Conservation (phyloP, 2,113 vertebrate genomes). For the Conger conger region DNA sequence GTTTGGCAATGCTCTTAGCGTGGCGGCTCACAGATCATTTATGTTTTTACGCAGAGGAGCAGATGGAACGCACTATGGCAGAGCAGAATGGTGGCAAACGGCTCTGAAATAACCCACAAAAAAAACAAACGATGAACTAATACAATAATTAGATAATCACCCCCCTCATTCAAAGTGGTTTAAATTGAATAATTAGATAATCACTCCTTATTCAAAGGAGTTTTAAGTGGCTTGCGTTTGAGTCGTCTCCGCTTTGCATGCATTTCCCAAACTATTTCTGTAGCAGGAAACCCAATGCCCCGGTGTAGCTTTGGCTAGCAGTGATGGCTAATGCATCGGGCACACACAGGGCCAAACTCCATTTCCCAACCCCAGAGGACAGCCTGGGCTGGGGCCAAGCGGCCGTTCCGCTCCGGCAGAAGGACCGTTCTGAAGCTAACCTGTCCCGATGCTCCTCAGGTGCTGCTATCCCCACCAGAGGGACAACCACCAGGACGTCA, state of each 20-base stretch:
- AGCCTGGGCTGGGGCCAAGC: background rate
- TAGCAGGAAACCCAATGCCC: slow-evolving; percentile 37
- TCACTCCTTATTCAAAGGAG: slow-evolving; percentile 41
- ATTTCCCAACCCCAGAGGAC: background rate
- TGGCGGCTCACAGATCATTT: background rate
- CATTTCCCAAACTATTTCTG: slow-evolving; percentile 44
- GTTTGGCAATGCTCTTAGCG: background rate
- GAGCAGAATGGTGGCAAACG: background rate
- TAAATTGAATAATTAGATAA: slow-evolving; percentile 43
- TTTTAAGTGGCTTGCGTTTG: slow-evolving; percentile 49
- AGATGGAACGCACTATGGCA: background rate
- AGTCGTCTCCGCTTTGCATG: slow-evolving; percentile 32
- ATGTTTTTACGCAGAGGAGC: background rate
- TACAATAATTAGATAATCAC: slow-evolving; percentile 22
- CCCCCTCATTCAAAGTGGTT: slow-evolving; percentile 11
- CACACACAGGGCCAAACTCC: background rate
- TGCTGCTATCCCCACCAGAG: background rate
- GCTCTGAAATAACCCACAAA: background rate
- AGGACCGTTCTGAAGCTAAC: background rate
- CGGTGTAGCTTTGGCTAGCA: slow-evolving; percentile 26
- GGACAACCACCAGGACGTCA: background rate
- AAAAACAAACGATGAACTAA: background rate
- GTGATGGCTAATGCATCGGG: background rate
- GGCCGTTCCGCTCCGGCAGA: background rate
- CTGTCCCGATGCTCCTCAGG: background rate